Evolutionary conservation across 2,113 vertebrate species (phyloP).

Genomic region (Thunnus maccoyii): DNA sequence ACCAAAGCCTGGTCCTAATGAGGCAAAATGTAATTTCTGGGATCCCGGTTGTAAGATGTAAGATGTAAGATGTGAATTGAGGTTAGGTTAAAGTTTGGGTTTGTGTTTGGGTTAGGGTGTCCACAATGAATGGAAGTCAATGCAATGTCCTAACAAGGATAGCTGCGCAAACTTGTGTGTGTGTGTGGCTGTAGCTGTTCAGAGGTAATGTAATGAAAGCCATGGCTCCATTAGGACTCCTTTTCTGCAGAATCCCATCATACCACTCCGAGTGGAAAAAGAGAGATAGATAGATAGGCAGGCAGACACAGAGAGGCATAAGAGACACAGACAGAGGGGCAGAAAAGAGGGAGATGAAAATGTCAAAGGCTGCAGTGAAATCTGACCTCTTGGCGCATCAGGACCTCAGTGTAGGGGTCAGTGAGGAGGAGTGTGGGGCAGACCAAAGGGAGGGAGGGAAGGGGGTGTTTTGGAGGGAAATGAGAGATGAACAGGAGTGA

Average conservation of each 20-base stretch:
- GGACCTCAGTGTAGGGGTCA: slow-evolving; percentile 18
- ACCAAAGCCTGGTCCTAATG: no score
- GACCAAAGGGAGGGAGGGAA: neutral
- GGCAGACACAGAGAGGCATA: slow-evolving; percentile 40
- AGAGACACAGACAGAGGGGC: slow-evolving; percentile 42
- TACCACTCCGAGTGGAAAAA: slow-evolving; percentile 65
- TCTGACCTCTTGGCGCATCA: slow-evolving; percentile 68
- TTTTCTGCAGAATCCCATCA: slow-evolving; percentile 78
- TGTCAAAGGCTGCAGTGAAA: slow-evolving; percentile 74
- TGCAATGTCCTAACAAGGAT: no score
- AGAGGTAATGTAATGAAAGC: slow-evolving; percentile 77
- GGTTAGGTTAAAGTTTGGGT: no score
- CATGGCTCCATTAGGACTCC: slow-evolving; percentile 71
- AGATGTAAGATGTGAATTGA: no score
- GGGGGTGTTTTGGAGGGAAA: slow-evolving; percentile 29
- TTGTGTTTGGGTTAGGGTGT: no score
- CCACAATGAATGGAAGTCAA: no score
- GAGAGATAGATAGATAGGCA: slow-evolving; percentile 40
- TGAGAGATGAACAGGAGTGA: slow-evolving; percentile 24
- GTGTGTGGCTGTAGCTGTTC: slow-evolving; percentile 34
- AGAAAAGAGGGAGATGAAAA: slow-evolving; percentile 54
- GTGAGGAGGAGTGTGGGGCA: slow-evolving; percentile 18
- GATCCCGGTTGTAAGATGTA: no score
- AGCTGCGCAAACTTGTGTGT: neutral
- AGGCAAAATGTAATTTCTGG: no score